These are phyloP conservation scores for Nothoprocta perdicaria DNA, from an alignment of 2,113 vertebrate genomes.

Conservation along the genomic window DNA sequence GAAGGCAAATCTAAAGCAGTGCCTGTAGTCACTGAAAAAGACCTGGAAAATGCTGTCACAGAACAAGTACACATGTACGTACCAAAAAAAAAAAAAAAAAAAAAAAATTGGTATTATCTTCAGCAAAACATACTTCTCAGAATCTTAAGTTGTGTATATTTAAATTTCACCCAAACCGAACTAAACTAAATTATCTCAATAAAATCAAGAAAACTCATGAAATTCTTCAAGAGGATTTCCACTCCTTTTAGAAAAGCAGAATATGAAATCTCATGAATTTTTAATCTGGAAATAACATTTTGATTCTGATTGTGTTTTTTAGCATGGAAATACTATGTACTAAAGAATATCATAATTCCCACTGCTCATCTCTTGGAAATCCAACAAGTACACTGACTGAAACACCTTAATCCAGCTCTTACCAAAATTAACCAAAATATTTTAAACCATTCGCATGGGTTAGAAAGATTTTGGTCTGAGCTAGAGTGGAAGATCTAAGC, in stretches of 20 bases:
- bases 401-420: neutral
- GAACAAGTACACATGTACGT: neutral
- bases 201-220: neutral
- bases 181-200: neutral
- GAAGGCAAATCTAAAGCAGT: neutral
- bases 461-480: neutral
- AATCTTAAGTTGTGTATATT: neutral
- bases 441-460: neutral
- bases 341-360: neutral
- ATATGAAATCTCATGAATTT: neutral
- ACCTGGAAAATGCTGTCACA: neutral
- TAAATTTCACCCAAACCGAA: neutral
- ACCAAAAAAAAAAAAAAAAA: neutral
- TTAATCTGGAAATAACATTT: neutral
- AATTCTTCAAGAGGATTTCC: neutral
- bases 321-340: neutral
- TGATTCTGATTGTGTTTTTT: neutral
- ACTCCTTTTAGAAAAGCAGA: neutral
- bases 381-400: rapidly evolving
- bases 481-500: neutral
- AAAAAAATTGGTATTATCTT: neutral
- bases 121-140: neutral
- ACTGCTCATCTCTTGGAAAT: neutral
- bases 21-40: neutral
- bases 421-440: neutral